Evolutionary conservation across 2,113 vertebrate genomes (phyloP).

Genomic region (Progne subis): DNA sequence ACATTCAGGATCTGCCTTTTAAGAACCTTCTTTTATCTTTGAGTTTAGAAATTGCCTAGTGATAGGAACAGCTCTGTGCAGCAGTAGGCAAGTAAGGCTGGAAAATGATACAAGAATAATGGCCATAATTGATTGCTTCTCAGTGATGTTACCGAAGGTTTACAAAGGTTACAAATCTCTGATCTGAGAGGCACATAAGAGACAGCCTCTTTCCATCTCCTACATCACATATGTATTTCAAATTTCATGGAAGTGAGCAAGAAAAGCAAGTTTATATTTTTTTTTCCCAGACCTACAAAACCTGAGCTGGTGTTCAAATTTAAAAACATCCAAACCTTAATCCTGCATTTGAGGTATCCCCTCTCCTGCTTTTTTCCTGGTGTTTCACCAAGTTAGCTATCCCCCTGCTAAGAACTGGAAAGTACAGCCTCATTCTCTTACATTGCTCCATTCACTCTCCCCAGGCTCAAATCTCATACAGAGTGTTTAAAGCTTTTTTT

Average conservation of each 20-base stretch:
- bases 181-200: neutral
- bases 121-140: neutral
- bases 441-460: neutral
- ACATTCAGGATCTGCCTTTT: neutral
- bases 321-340: neutral
- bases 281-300: neutral
- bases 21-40: neutral
- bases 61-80: neutral
- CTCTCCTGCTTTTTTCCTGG: neutral
- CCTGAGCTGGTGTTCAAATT: neutral
- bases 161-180: neutral
- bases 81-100: neutral
- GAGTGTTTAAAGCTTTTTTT: neutral
- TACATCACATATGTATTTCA: neutral
- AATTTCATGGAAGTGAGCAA: neutral
- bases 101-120: neutral
- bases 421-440: neutral
- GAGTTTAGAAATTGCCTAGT: neutral
- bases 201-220: neutral
- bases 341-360: neutral
- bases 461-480: neutral
- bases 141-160: neutral
- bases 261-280: neutral
- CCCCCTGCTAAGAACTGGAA: neutral
- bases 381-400: neutral